A percentile compares a stretch with the other conserved stretches of the same genome.
phyloP scores from a whole-genome alignment of 2,888 invertebrate genomes.

The Miltochrista miniata region DNA sequence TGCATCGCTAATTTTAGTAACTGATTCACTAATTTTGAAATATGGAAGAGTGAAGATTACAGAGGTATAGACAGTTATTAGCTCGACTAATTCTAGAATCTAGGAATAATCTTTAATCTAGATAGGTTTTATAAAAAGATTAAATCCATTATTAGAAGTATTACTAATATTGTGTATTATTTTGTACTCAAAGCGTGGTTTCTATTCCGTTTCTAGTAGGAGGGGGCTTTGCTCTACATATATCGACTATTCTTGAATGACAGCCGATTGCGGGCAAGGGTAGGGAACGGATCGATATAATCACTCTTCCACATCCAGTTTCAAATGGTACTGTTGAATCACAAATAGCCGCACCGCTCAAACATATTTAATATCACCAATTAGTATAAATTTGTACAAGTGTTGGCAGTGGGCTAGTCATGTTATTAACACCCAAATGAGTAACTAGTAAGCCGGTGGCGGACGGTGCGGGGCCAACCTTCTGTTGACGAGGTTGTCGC shows the following conservation, averaged over 20 bases:
- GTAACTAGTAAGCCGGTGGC: slow-evolving; percentile 63
- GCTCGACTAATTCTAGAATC: slow-evolving; percentile 61
- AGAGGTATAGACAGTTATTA: slow-evolving; percentile 63
- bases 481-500: slow-evolving; percentile 99
- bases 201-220: slow-evolving; percentile 27
- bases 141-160: slow-evolving; percentile 21
- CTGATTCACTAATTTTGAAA: slow-evolving; percentile 64
- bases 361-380: slow-evolving; percentile 48
- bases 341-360: slow-evolving; percentile 72
- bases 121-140: slow-evolving; percentile 26
- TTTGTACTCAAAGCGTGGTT: slow-evolving; percentile 35
- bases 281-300: slow-evolving; percentile 44
- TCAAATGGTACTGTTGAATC: slow-evolving; percentile 67
- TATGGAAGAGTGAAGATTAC: slow-evolving; percentile 81
- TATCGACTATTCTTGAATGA: slow-evolving; percentile 18
- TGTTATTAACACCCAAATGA: slow-evolving; percentile 75
- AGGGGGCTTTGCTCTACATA: slow-evolving; percentile 13
- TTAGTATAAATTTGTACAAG: slow-evolving; percentile 29
- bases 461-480: slow-evolving; percentile 87
- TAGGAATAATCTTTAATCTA: slow-evolving; percentile 37
- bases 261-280: slow-evolving; percentile 43
- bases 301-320: slow-evolving; percentile 82
- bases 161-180: slow-evolving; percentile 37
- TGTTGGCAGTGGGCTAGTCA: slow-evolving; percentile 60
- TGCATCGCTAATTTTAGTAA: slow-evolving; percentile 46